Evolutionary conservation across 2,113 vertebrate genomes (phyloP).

Genomic region (Herpetotheres cachinnans): DNA sequence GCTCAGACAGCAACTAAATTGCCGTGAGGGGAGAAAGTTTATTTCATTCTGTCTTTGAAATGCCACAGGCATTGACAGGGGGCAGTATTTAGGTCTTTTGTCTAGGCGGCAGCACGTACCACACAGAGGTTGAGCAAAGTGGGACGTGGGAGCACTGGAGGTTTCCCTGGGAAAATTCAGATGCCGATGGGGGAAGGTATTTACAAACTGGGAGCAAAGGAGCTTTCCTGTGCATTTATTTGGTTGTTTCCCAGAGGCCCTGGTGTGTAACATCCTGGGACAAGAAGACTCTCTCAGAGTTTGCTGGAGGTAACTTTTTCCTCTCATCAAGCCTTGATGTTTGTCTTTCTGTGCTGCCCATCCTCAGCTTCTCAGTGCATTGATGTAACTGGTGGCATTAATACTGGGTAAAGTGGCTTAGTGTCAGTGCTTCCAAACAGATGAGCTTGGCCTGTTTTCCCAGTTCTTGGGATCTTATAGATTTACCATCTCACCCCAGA

Average conservation of each 20-base stretch:
- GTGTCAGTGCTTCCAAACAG: background rate
- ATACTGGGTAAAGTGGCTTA: background rate
- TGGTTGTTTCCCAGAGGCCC: background rate
- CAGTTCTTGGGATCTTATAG: background rate
- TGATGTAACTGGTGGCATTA: background rate
- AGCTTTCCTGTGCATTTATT: background rate
- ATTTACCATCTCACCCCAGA: background rate
- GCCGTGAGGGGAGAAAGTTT: background rate
- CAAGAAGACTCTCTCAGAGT: background rate
- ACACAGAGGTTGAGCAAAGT: background rate
- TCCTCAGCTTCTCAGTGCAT: background rate
- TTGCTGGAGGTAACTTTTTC: background rate
- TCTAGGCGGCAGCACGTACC: rapidly evolving
- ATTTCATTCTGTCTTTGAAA: background rate
- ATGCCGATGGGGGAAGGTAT: background rate
- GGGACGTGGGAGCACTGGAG: background rate
- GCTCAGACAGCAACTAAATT: background rate
- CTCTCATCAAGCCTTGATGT: background rate
- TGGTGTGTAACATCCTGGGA: background rate
- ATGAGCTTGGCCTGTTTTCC: background rate
- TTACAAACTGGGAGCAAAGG: background rate
- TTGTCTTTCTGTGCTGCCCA: background rate
- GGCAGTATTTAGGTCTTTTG: background rate
- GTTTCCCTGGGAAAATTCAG: background rate
- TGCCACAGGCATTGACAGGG: background rate